Evolutionary conservation across 2,113 vertebrate species (phyloP).

Genomic region (Zosterops hypoxanthus): DNA sequence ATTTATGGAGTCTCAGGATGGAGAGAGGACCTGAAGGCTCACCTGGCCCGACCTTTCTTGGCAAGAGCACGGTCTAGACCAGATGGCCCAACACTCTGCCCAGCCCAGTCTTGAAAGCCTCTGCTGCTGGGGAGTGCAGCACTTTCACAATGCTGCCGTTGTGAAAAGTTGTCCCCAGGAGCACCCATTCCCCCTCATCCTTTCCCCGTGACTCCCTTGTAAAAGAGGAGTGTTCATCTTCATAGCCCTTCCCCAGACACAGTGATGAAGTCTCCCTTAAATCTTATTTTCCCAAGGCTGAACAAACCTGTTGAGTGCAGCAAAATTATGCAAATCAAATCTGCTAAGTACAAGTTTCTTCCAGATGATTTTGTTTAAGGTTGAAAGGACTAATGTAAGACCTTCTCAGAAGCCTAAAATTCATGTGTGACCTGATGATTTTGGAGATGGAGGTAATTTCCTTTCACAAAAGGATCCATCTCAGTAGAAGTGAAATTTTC

Average conservation of each 20-base stretch:
- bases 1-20: rapidly evolving
- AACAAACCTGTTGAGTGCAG: background rate
- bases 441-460: background rate
- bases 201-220: background rate
- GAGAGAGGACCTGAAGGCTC: background rate
- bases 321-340: background rate
- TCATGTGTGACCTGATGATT: background rate
- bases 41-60: background rate
- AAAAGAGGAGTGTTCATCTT: background rate
- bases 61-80: background rate
- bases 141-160: background rate
- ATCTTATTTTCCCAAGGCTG: background rate
- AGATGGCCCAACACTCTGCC: background rate
- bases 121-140: background rate
- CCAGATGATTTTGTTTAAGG: background rate
- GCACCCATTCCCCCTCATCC: background rate
- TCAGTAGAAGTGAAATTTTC: background rate
- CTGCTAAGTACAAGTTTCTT: background rate
- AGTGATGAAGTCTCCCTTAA: background rate
- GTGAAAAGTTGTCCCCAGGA: background rate
- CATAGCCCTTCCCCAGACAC: background rate
- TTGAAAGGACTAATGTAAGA: background rate
- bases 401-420: background rate
- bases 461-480: background rate
- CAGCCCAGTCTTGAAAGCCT: background rate